Evolutionary conservation across 2,888 invertebrate species (phyloP), one percentile per base, ranked within the genome.

Genomic region (Melanophora roralis): DNA sequence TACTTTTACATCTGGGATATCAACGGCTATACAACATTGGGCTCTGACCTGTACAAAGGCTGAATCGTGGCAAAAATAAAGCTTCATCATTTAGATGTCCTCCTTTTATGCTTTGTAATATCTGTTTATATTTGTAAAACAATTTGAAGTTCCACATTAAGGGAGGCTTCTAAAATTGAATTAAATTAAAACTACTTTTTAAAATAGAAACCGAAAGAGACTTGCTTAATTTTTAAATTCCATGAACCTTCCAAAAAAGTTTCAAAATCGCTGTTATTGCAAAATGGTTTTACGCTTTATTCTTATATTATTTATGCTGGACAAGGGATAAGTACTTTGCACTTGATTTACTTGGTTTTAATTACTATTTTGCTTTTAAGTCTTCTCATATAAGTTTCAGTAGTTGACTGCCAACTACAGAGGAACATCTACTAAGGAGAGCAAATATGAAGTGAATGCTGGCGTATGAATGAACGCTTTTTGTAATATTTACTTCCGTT

Each of bases 291-390:
- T 49, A 6, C 14, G 2, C 14, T 47, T 36, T 64, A 5, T 49
- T n/a, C 23, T 53, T 53, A 40, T 53, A 32, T 40, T 14, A 27
- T 14, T 16, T 43, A 16, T 43, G n/a, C 14, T 19, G 19, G 2
- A 19, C 19, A 2, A 45, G 45, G 16, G 4, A 27, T 36, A 32
- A 8, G 32, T 21, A 21, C 32, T 23, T 53, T 43, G 19, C 34
- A 43, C 19, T 43, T 62, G 62, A 62, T 72, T 60, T 72, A 53
- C 19, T 71, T 51, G 34, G 51, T 71, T 62, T 51, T 71, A 43
- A 62, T 62, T 62, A 53, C 23, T 34, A 43, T 11, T 71, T 43
- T 47, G 19, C 43, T 51, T 34, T 1, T 40, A 19, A n/a, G n/a
- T 71, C 43, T 40, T 40, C 12, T 6, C 8, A 34, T 16, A 60